These are phyloP conservation scores for Amblyteles armatorius DNA, from an alignment of 2,888 invertebrate species.

Conservation along the genomic window DNA sequence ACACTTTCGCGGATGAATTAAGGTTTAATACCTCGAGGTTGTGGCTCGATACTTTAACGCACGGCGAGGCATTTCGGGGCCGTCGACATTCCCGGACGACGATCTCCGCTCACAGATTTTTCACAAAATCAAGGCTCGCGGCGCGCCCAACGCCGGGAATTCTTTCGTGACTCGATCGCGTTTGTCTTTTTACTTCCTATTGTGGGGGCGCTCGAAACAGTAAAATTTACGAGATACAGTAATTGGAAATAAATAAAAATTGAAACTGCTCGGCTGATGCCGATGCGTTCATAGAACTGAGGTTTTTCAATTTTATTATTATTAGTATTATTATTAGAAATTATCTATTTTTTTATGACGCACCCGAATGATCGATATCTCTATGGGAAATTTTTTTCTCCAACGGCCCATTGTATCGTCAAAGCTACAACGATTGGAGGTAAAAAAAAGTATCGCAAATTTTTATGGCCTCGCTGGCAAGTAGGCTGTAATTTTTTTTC, in stretches of 20 bases:
- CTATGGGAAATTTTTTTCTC: no score
- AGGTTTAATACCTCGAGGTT: conserved; percentile 10
- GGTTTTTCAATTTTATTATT: not conserved
- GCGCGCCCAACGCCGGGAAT: not conserved
- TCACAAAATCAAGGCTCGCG: conserved; percentile 22
- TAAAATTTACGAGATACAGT: no score
- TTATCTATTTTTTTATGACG: not conserved
- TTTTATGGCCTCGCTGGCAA: not conserved
- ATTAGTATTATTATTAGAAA: not conserved
- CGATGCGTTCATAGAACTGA: no score
- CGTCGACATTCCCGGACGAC: conserved; percentile 38
- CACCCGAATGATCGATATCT: no score
- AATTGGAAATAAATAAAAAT: no score
- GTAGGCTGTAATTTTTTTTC: not conserved
- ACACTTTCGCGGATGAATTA: conserved; percentile 11
- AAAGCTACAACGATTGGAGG: not conserved
- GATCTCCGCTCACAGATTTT: conserved; percentile 7
- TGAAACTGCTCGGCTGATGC: no score
- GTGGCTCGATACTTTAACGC: not conserved
- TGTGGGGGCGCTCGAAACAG: no score
- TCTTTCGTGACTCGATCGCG: not conserved
- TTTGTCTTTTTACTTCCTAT: not conserved
- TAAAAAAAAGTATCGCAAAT: not conserved
- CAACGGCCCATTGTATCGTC: not conserved
- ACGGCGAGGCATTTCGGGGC: conserved; percentile 33